Percentiles rank a stretch among this genome's conserved stretches.
Evolutionary conservation across 2,113 vertebrate species (phyloP).

Genomic region (Shinisaurus crocodilurus): DNA sequence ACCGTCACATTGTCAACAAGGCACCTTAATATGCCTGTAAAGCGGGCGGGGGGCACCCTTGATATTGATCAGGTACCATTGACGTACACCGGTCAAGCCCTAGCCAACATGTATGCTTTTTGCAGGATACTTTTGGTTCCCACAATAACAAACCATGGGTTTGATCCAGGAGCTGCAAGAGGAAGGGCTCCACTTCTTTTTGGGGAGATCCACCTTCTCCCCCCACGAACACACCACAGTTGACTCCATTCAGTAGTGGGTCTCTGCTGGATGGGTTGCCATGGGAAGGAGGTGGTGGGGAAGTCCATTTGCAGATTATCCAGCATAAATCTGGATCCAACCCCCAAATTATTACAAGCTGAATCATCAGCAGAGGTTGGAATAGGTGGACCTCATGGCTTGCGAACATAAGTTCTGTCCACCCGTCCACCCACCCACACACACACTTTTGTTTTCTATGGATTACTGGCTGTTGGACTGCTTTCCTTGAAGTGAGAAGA

Average conservation of each 20-base stretch:
- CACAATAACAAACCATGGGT: not conserved
- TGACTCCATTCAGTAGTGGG: too few relatives aligned
- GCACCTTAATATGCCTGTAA: constrained; percentile 35
- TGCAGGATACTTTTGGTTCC: not conserved
- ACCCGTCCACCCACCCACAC: not conserved
- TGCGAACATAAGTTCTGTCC: constrained; percentile 12
- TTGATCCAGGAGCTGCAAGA: too few relatives aligned
- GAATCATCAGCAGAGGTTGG: not conserved
- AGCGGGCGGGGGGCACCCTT: not conserved
- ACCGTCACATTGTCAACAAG: not conserved
- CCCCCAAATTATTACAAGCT: not conserved
- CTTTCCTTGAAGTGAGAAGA: constrained; percentile 27
- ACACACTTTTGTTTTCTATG: constrained; percentile 30
- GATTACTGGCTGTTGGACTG: constrained; percentile 41
- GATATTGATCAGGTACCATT: too few relatives aligned
- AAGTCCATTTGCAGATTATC: not conserved
- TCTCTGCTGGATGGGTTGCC: too few relatives aligned
- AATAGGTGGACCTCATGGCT: not conserved
- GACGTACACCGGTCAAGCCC: too few relatives aligned
- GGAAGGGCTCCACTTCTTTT: too few relatives aligned
- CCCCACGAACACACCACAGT: too few relatives aligned
- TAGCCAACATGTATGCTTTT: not conserved
- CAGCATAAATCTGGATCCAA: constrained; percentile 1
- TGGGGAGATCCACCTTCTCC: too few relatives aligned
- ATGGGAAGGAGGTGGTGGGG: not conserved